These are phyloP conservation scores for Macaca fascicularis DNA, from an alignment of 2,113 vertebrate genomes.

Conservation along the genomic window DNA sequence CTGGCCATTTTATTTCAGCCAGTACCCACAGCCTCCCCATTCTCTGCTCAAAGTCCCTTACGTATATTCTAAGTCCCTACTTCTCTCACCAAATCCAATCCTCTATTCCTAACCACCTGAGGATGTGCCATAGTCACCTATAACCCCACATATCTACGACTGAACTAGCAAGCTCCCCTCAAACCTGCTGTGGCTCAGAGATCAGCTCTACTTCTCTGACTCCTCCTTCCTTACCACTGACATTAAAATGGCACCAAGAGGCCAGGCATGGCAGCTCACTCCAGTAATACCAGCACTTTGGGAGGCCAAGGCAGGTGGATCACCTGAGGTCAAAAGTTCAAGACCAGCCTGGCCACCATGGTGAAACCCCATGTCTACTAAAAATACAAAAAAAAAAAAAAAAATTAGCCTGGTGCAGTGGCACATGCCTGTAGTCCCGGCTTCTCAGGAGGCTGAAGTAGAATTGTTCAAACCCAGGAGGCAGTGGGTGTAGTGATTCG, in stretches of 20 bases:
- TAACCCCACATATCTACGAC: fast-evolving
- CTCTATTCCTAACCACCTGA: background rate
- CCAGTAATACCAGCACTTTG: too few species aligned
- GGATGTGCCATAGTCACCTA: fast-evolving
- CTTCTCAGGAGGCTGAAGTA: too few species aligned
- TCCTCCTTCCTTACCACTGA: background rate
- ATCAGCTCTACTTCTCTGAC: fast-evolving
- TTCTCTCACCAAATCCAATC: background rate
- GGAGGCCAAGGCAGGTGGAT: too few species aligned
- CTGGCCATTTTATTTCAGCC: background rate
- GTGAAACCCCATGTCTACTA: too few species aligned
- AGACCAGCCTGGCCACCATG: too few species aligned
- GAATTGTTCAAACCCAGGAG: too few species aligned
- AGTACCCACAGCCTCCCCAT: background rate
- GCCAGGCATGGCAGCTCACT: fast-evolving
- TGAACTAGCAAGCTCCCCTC: background rate
- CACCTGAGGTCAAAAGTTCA: too few species aligned
- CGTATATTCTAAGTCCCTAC: background rate
- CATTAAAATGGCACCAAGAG: too few species aligned
- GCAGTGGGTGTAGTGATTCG: too few species aligned
- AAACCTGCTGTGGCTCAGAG: background rate
- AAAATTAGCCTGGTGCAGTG: too few species aligned
- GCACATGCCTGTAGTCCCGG: too few species aligned
- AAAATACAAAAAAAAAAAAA: too few species aligned
- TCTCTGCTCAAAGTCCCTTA: background rate